phyloP scores from a whole-genome alignment of 2,888 invertebrate species.

The Amblyjoppa proteus region DNA sequence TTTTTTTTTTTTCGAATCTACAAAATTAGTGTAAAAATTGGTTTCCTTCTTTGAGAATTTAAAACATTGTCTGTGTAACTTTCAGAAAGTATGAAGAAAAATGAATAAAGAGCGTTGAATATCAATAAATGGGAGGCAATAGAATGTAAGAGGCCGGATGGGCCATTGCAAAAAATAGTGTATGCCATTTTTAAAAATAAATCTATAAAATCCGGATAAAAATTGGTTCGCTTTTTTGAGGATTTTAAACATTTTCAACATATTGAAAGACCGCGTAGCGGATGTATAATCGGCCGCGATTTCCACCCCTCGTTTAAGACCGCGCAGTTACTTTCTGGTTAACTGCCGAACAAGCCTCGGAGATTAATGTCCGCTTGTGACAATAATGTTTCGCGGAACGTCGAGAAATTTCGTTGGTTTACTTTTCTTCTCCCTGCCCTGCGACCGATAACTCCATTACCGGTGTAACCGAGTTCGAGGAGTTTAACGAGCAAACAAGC shows the following conservation, averaged over 20 bases:
- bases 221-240: background rate
- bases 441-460: constrained; percentile 32
- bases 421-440: background rate
- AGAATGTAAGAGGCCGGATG: too few relatives aligned
- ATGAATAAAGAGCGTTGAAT: background rate
- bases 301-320: constrained; percentile 29
- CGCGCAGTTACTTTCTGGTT: constrained; percentile 28
- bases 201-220: too few relatives aligned
- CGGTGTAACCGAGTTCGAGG: background rate
- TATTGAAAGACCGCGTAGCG: too few relatives aligned
- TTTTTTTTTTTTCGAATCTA: too few relatives aligned
- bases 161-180: too few relatives aligned
- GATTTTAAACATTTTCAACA: background rate
- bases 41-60: background rate
- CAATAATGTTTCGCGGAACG: constrained; percentile 11
- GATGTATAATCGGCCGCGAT: too few relatives aligned
- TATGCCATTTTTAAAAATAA: too few relatives aligned
- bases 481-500: constrained; percentile 8
- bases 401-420: constrained; percentile 16
- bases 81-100: background rate
- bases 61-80: background rate
- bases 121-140: background rate
- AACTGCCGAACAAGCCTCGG: background rate
- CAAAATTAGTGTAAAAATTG: too few relatives aligned
- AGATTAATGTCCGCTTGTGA: constrained; percentile 26